phyloP scores from a whole-genome alignment of 2,113 vertebrate species.

The Prionailurus bengalensis region DNA sequence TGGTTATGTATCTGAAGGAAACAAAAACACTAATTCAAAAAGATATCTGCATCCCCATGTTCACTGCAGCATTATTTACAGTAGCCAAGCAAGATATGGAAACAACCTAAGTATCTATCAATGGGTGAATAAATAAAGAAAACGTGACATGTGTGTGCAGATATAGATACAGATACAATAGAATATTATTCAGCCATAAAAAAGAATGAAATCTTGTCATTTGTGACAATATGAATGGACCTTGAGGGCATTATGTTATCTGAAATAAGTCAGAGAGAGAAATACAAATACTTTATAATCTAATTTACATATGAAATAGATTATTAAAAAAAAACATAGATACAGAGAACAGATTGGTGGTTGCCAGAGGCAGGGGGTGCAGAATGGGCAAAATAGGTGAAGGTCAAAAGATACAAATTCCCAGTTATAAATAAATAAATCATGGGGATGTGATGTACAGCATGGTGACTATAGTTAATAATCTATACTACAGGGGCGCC shows the following conservation, averaged over 20 bases:
- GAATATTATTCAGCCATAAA: not conserved
- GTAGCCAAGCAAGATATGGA: not conserved
- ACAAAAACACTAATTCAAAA: not conserved
- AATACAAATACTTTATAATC: not conserved
- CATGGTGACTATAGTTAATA: not conserved
- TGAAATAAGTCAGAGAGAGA: not conserved
- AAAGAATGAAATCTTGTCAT: not conserved
- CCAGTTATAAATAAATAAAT: not conserved
- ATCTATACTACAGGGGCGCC: not conserved
- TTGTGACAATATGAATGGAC: not conserved
- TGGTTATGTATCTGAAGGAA: not conserved
- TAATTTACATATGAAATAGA: not conserved
- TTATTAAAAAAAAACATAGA: not conserved
- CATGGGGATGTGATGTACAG: not conserved
- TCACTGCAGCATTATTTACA: not conserved
- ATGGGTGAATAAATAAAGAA: not conserved
- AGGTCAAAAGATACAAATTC: not conserved
- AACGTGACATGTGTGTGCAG: not conserved
- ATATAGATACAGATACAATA: not conserved
- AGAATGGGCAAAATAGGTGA: not conserved
- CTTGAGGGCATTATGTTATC: not conserved
- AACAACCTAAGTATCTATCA: not conserved
- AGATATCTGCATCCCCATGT: not conserved
- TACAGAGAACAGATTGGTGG: not conserved
- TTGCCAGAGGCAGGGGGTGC: not conserved